Base-by-base conservation (phyloP, 2,888 invertebrate species). In the Cataglyphis livida region DNA sequence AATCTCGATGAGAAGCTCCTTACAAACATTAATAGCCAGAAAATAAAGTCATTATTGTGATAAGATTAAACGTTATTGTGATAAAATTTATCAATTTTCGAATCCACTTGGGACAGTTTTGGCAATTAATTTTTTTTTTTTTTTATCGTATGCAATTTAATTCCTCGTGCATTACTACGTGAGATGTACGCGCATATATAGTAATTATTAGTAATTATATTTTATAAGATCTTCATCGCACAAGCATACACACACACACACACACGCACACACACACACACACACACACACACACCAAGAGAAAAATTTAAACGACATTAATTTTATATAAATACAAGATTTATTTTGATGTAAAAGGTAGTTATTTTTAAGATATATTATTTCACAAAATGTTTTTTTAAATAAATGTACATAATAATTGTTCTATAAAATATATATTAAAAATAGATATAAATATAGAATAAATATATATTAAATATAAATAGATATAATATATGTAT, bases 1-100 rank as follows among this genome's bases (percentile, higher is more conserved):
- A 79, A 76, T 25, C 21, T 38, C 32, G 44, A 68, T 48, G 41
- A 64, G 48, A 48, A 75, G 38, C 12, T 54, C 65, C 15, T 21
- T 25, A 18, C 6, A 51, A 65, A 35, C 15, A 21, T 5, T 3
- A 32, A n/a, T 32, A 10, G 32, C 5, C n/a, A 25, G 18, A 15
- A 65, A 75, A 75, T 65, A 35, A 32, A 65, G 21, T 75, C 7
- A n/a, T 64, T 41, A 9, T 5, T 12, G 54, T 18, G 21, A 66
- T 18, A 38, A 61, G 61, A 32, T 28, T 28, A 28, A 28, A 28
- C 7, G 12, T 64, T 41, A 9, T 5, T 12, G 54, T 18, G 21
- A 66, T 18, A 38, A 61, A 73, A 32, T 51, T 38, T 51, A 21
- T 48, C 18, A 5, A 38, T 25, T 48, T 51, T 51, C 25, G n/a